Percentiles rank a stretch among this genome's conserved stretches.
phyloP scores from a whole-genome alignment of 1,140 invertebrate genomes.

The Neodiprion pinetum region DNA sequence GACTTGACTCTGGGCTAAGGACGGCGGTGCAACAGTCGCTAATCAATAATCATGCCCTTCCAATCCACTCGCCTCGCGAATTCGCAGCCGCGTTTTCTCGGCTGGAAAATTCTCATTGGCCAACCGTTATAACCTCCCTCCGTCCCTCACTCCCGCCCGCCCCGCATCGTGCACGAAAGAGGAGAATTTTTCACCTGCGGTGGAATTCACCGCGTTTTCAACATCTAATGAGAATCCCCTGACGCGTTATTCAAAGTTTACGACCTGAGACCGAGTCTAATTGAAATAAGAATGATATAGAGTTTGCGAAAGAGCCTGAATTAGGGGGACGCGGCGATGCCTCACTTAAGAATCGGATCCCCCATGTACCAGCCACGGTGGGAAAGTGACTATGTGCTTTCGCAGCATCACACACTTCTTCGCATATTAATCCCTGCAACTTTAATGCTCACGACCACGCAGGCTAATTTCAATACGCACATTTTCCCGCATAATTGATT shows the following conservation, averaged over 20 bases:
- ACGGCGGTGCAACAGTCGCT: not conserved
- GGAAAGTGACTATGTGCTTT: not conserved
- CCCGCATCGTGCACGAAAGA: too few relatives aligned
- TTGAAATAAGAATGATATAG: slow-evolving; percentile 47
- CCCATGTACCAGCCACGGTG: not conserved
- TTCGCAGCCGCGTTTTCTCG: too few relatives aligned
- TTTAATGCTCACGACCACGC: slow-evolving; percentile 41
- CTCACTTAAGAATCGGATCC: slow-evolving; percentile 27
- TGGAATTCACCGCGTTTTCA: too few relatives aligned
- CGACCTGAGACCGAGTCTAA: slow-evolving; percentile 30
- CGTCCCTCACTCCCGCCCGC: too few relatives aligned
- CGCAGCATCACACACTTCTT: slow-evolving; percentile 1
- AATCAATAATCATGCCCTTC: not conserved
- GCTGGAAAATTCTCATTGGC: too few relatives aligned
- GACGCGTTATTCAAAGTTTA: slow-evolving; percentile 26
- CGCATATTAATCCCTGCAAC: slow-evolving; percentile 48
- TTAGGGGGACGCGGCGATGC: slow-evolving; percentile 24
- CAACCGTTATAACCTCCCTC: too few relatives aligned
- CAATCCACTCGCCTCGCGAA: too few relatives aligned
- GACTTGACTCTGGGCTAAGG: not conserved
- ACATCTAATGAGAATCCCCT: slow-evolving; percentile 30
- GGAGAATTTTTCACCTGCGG: too few relatives aligned
- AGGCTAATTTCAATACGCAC: slow-evolving; percentile 46
- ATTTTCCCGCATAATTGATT: slow-evolving; percentile 39
- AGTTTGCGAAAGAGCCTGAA: slow-evolving; percentile 26